phyloP scores from a whole-genome alignment of 2,797 vertebrate genomes.

The Brachymystax lenok region DNA sequence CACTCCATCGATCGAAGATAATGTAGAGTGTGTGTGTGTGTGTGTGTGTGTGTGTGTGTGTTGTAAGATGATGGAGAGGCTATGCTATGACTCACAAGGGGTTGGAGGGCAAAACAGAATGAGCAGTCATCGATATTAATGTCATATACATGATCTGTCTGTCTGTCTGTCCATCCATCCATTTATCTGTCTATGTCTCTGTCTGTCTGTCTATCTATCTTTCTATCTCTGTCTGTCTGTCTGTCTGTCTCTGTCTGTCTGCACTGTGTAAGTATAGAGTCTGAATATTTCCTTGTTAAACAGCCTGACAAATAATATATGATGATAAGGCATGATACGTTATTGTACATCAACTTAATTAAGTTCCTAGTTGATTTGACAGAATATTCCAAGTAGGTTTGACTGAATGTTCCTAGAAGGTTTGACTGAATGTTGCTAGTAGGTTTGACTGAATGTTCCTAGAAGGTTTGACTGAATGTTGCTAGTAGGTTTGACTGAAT shows the following conservation, averaged over 20 bases:
- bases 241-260: neutral
- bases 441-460: too few species aligned
- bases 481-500: too few species aligned
- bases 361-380: too few species aligned
- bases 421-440: too few species aligned
- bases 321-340: too few species aligned
- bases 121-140: neutral
- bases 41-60: neutral
- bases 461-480: too few species aligned
- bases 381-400: too few species aligned
- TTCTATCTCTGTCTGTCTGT: neutral
- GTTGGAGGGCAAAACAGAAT: constrained; percentile 14
- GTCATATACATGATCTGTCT: neutral
- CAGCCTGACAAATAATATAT: too few species aligned
- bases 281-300: neutral
- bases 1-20: constrained; percentile 28
- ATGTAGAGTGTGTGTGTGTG: constrained; percentile 19
- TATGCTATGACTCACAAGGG: constrained; percentile 11
- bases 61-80: constrained; percentile 18
- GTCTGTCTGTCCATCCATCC: neutral
- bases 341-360: too few species aligned
- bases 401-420: too few species aligned
- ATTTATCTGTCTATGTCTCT: too few species aligned
- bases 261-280: neutral
- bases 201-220: too few species aligned